Conservation (phyloP, 2,888 invertebrate genomes). For the Campopleginae sp. region DNA sequence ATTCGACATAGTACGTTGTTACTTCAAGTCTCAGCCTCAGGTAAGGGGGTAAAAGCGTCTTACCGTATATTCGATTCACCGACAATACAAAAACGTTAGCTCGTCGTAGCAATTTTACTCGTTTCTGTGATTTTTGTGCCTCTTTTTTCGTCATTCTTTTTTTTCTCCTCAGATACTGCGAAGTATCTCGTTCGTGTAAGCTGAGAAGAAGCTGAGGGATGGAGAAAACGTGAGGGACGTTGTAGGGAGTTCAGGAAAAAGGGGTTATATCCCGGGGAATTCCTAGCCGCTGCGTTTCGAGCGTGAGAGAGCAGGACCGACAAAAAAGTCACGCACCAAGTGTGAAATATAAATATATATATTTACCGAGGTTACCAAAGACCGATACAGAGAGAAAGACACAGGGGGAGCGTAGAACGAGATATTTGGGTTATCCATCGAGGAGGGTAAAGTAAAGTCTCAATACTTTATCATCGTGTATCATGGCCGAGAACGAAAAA, state of each 20-base stretch:
- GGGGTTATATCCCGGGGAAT: slow-evolving; percentile 48
- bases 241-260: slow-evolving; percentile 16
- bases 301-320: slow-evolving; percentile 5
- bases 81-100: slow-evolving; percentile 17
- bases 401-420: not conserved
- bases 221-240: not conserved
- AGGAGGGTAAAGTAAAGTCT: slow-evolving; percentile 14
- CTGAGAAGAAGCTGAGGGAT: slow-evolving; percentile 6
- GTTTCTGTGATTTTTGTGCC: slow-evolving; percentile 13
- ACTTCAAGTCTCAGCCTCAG: slow-evolving; percentile 74
- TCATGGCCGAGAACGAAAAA: not conserved
- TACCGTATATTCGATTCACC: slow-evolving; percentile 14
- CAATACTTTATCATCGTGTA: slow-evolving; percentile 41
- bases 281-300: not conserved
- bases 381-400: not conserved
- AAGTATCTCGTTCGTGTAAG: slow-evolving; percentile 71
- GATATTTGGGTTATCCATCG: slow-evolving; percentile 35
- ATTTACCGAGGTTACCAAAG: slow-evolving; percentile 37
- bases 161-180: slow-evolving; percentile 72
- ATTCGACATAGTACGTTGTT: slow-evolving; percentile 77
- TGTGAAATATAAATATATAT: slow-evolving; percentile 60
- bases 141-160: slow-evolving; percentile 15
- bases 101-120: slow-evolving; percentile 23
- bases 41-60: slow-evolving; percentile 68
- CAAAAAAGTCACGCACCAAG: slow-evolving; percentile 23